Evolutionary conservation across 92 coral and sea anemone genomes (phyloP).

Genomic region (Zoanthus sansibaricus): DNA sequence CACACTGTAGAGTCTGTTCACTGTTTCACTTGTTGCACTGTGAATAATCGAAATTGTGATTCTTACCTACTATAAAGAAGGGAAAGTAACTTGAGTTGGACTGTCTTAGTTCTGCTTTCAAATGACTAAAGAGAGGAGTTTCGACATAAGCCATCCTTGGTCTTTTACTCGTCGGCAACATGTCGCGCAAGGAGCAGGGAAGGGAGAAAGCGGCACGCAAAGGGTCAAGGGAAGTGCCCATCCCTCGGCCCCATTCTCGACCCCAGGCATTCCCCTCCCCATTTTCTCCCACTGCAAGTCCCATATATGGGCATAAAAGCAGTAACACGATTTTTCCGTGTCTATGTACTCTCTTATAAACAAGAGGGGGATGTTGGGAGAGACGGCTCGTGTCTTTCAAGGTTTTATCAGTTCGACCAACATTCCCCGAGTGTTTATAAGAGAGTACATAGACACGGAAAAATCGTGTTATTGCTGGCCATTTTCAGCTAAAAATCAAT

Average conservation of each 20-base stretch:
- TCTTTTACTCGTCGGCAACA: constrained; percentile 11
- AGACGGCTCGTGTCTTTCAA: no score
- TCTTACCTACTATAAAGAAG: constrained; percentile 8
- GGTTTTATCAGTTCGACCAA: no score
- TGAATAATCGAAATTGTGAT: constrained; percentile 1
- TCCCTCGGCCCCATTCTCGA: constrained; percentile 5
- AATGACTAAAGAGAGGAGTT: constrained; percentile 23
- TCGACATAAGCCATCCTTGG: constrained; percentile 24
- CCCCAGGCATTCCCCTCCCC: no score
- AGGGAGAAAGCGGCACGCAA: constrained; percentile 25
- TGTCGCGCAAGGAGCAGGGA: constrained; percentile 20
- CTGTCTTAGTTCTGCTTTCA: constrained; percentile 19
- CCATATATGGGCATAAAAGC: no score
- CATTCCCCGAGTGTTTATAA: no score
- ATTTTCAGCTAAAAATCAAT: no score
- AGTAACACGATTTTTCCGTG: no score
- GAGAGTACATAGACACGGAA: no score
- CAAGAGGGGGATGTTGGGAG: no score
- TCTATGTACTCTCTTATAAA: no score
- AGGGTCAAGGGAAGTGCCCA: constrained; percentile 29
- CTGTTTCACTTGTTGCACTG: constrained; percentile 4
- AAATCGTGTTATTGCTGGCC: no score
- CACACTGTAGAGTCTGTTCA: constrained; percentile 4
- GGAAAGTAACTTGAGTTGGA: background rate
- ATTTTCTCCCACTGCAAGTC: no score